phyloP scores from a whole-genome alignment of 2,113 vertebrate species.

The Romanogobio albipinnatus region DNA sequence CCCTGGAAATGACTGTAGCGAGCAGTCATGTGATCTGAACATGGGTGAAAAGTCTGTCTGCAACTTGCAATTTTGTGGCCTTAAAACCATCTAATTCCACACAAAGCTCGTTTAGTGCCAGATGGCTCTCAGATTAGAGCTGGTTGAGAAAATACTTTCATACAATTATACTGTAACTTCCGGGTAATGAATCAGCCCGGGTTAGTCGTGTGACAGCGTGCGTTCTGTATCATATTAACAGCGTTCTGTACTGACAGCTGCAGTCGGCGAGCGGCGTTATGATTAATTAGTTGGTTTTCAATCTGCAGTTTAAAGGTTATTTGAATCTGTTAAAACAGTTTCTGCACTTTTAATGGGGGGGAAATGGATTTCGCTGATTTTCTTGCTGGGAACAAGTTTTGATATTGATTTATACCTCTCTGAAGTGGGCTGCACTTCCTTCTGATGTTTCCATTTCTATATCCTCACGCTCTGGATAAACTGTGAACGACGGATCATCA shows the following conservation, averaged over 20 bases:
- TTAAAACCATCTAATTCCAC: neutral
- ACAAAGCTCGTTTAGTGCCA: neutral
- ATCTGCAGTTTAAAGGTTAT: slow-evolving; percentile 3
- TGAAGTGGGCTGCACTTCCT: neutral
- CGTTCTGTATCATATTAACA: neutral
- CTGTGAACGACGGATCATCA: neutral
- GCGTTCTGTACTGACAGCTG: neutral
- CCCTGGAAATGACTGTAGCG: neutral
- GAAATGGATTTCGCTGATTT: slow-evolving; percentile 5
- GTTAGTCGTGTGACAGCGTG: neutral
- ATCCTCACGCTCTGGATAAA: neutral
- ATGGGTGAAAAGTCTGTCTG: slow-evolving; percentile 1
- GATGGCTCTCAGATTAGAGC: neutral
- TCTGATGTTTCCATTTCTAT: neutral
- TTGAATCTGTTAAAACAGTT: slow-evolving; percentile 16
- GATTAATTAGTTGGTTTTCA: slow-evolving; percentile 20
- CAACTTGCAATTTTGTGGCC: neutral
- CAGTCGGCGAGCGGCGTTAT: slow-evolving; percentile 21
- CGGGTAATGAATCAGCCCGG: slow-evolving; percentile 13
- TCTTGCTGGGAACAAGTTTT: neutral
- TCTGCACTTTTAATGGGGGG: slow-evolving; percentile 40
- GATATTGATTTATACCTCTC: neutral
- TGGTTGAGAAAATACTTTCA: neutral
- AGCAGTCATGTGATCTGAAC: neutral
- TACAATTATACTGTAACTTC: neutral